Evolutionary conservation across 2,888 invertebrate species (phyloP), one percentile per base, ranked within the genome.

Genomic region (Dicycla oo): DNA sequence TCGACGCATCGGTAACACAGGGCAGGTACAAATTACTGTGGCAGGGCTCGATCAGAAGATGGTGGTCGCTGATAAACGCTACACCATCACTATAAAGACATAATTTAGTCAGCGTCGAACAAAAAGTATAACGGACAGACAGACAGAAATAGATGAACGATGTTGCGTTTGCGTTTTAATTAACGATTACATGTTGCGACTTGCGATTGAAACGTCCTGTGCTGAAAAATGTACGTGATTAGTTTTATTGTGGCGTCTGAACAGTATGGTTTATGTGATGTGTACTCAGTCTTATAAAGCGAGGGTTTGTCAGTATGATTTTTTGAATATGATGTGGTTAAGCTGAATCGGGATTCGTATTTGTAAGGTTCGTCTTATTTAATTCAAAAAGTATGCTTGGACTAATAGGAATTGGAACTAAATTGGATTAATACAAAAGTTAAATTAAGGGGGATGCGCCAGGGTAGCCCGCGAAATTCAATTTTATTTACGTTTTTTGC

Each of bases 1-100:
- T 92, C 88, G 88, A 89, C 90, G 88, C 90, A 89, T 91, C 89
- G 88, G 91, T 88, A 91, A 91, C 89, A 89, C 87, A 90, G 89
- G 84, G 90, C 95, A 94, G 94, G 94, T 95, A 95, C 95, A 95
- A 95, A 95, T 95, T 94, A 94, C 92, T 90, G 88, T 87, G 87
- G 89, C 87, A 88, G 88, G 90, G 79, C 89, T 94, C 94, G 91
- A 94, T 94, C 94, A 93, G 90, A 90, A 92, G 95, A 95, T 95
- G 91, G 92, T 93, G 93, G 91, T 90, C 91, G 86, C 66, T 66
- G 95, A 95, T 95, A 95, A 91, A 87, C n/a, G 56, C 86, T 78
- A 88, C 91, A 90, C 88, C 90, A 92, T 93, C 94, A 92, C 91
- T 93, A 95, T 95, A 93, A 94, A 95, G 95, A 95, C 95, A 95